Evolutionary conservation across 1,140 invertebrate genomes (phyloP), one percentile per base, ranked within the genome.

Genomic region (Mylabris phalerata): DNA sequence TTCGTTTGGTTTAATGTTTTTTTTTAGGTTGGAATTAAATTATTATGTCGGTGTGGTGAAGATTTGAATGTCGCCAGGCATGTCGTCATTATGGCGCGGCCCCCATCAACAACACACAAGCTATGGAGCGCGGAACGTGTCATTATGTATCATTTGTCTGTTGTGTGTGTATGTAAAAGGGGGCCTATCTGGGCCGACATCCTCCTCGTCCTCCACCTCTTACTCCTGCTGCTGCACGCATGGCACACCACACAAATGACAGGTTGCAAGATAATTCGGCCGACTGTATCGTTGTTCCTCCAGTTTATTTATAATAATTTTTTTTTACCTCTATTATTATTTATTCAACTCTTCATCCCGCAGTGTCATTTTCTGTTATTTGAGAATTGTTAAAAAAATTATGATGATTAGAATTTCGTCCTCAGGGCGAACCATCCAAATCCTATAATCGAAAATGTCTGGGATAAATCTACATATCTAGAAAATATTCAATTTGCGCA

Each of bases 101-200:
- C 41, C 32, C 32, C 47, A 50, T 49, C 55, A 59, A 32, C 32
- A 19, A 19, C 19, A 50, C 38, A 59, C 46, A 48, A 24, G 46
- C 49, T 43, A 25, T 48, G 19, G 45, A 51, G 43, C 58, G 46
- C 48, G 32, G 58, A 60, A 56, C 59, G 48, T 61, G 48, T 61
- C 50, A 61, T 61, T 61, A 61, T 50, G 52, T 61, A 61, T 61
- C 54, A 61, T 61, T 61, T 61, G 59, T 61, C 59, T 61, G 54
- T 48, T 32, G 19, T 19, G 19, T 19, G 19, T 19, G 19, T 19
- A 19, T 19, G 19, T 19, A 19, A 19, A 19, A 19, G 19, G 19
- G 47, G 48, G 51, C 58, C 58, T 38, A 44, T 60, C 32, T 32
- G 32, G 58, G 51, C 59, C 52, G 59, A 56, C 52, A 56, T 57